Evolutionary conservation across 2,797 vertebrate species (phyloP).

Genomic region (Micrastur ruficollis): DNA sequence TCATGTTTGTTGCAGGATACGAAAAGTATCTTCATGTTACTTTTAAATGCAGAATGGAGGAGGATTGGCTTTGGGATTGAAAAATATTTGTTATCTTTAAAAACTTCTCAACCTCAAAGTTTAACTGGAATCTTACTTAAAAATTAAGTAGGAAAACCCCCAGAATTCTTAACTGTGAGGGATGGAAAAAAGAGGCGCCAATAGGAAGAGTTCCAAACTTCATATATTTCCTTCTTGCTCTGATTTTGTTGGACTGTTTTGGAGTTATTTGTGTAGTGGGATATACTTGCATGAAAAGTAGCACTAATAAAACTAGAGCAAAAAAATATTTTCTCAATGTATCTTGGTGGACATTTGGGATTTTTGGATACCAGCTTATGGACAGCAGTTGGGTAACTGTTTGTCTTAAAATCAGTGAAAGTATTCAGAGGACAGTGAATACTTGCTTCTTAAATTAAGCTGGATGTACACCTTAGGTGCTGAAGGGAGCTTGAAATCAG

Average conservation of each 20-base stretch:
- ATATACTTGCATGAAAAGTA: not conserved
- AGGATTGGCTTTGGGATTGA: not conserved
- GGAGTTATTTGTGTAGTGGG: not conserved
- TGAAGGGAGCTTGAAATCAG: not conserved
- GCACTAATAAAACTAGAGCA: not conserved
- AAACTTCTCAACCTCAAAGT: not conserved
- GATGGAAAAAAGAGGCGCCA: not conserved
- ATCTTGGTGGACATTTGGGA: not conserved
- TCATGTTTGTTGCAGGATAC: not conserved
- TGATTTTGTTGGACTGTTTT: not conserved
- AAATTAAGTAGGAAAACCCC: rapidly evolving
- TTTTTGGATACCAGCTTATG: not conserved
- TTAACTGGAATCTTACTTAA: not conserved
- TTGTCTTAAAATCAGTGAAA: not conserved
- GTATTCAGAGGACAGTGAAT: not conserved
- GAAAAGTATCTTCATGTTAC: not conserved
- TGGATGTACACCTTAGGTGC: not conserved
- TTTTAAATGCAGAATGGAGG: not conserved
- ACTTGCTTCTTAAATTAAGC: not conserved
- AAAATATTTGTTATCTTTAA: not conserved
- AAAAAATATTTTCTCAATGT: not conserved
- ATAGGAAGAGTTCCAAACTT: not conserved
- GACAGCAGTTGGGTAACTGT: not conserved
- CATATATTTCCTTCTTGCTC: rapidly evolving
- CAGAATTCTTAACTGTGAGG: not conserved